phyloP scores from a whole-genome alignment of 2,797 vertebrate species.

The Cyprinella venusta region DNA sequence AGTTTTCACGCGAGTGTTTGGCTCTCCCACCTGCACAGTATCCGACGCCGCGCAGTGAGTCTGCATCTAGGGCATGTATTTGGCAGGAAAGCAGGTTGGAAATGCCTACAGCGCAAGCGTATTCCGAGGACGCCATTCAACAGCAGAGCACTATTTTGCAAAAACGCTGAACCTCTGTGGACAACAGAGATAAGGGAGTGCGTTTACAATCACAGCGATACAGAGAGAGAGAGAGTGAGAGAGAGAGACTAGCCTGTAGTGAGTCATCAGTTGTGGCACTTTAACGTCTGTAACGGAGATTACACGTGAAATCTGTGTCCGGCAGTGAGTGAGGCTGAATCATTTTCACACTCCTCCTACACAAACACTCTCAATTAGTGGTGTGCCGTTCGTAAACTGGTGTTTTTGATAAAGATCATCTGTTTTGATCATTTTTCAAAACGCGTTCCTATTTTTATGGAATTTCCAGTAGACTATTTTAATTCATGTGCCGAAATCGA shows the following conservation, averaged over 20 bases:
- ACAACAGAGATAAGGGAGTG: slow-evolving; percentile 24
- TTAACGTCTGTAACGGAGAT: slow-evolving; percentile 21
- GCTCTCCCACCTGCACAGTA: slow-evolving; percentile 39
- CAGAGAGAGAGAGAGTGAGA: not conserved
- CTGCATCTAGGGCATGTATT: slow-evolving; percentile 50
- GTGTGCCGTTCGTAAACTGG: not conserved
- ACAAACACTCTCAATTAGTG: slow-evolving; percentile 5
- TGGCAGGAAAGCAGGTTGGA: slow-evolving; percentile 51
- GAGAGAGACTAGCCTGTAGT: slow-evolving; percentile 33
- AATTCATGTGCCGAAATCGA: not conserved
- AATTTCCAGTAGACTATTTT: not conserved
- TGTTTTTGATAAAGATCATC: slow-evolving; percentile 1
- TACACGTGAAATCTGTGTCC: slow-evolving; percentile 22
- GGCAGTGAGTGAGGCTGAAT: slow-evolving; percentile 13
- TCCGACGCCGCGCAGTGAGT: slow-evolving; percentile 38
- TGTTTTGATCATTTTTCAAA: not conserved
- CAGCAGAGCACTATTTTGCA: slow-evolving; percentile 57
- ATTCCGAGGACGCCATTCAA: slow-evolving; percentile 55
- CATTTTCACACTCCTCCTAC: slow-evolving; percentile 35
- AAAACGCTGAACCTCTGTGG: slow-evolving; percentile 40
- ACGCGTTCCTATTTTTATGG: not conserved
- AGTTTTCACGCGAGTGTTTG: slow-evolving; percentile 9
- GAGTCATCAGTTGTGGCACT: slow-evolving; percentile 45
- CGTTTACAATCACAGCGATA: slow-evolving; percentile 15
- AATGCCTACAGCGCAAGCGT: slow-evolving; percentile 57